Evolutionary conservation across 2,113 vertebrate species (phyloP), one percentile per base, ranked within the genome.

Genomic region (Leuciscus idus): DNA sequence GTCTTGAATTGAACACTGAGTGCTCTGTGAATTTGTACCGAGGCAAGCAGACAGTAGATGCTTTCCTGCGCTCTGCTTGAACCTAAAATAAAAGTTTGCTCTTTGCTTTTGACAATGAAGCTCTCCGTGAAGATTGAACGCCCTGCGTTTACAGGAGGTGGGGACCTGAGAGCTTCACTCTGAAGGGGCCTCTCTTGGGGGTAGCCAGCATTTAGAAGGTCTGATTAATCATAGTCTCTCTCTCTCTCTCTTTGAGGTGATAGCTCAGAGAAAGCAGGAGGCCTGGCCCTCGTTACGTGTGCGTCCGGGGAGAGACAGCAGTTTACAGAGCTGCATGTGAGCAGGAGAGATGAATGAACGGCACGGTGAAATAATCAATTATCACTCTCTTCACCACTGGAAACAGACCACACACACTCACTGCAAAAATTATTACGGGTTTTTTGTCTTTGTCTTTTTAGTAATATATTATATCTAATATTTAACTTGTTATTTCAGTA

Each of bases 151-250:
- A 81, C 46, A 57, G 82, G 33, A 68, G 78, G 78, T 72, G 85
- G 81, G 84, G 81, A 82, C 74, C 81, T 84, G 80, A 89, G 85
- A 89, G 85, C 76, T 66, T 80, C 78, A 66, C 70, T 77, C 75
- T 83, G 50, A 85, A 78, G 84, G 86, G 64, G 73, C 28, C 62
- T 82, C 87, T 87, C 85, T 30, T 17, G 81, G 86, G 88, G 87
- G 50, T 26, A 85, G 30, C 57, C 43, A 81, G 88, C 84, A 85
- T 89, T 90, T 84, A 89, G 89, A 87, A 72, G 78, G 83, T 86
- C 85, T 87, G 85, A 90, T 92, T 89, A 91, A 90, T 90, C 87
- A 86, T 83, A 39, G 23, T 83, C 83, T 86, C 70, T 66, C 84
- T 84, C 75, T 82, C 52, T 84, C 39, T 73, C 87, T 83, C 68